A percentile compares a stretch with the other conserved stretches of the same genome.
Evolutionary conservation across 2,888 invertebrate genomes (phyloP).

Genomic region (Congeria kusceri): DNA sequence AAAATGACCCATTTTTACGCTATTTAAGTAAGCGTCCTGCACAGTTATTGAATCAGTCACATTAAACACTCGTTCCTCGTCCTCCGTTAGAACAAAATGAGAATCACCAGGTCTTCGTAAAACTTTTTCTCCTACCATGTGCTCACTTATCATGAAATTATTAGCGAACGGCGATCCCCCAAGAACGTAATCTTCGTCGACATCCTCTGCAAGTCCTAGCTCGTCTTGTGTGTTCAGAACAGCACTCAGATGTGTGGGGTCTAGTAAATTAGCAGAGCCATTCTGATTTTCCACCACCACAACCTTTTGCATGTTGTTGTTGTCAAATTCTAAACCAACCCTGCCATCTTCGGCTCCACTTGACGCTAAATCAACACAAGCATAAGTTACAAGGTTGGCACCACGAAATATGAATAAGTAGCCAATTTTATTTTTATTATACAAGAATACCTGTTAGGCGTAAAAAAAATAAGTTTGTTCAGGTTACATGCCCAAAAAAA

Average conservation of each 20-base stretch:
- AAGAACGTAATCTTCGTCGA: slow-evolving; percentile 22
- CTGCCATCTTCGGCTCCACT: slow-evolving; percentile 10
- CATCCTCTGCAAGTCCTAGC: slow-evolving; percentile 27
- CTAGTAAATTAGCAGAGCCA: slow-evolving; percentile 31
- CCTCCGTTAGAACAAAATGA: slow-evolving; percentile 21
- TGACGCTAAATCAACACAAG: neutral
- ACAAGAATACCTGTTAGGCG: no score
- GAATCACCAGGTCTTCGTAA: slow-evolving; percentile 1
- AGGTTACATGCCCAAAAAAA: no score
- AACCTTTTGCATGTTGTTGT: slow-evolving; percentile 52
- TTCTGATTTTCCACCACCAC: slow-evolving; percentile 50
- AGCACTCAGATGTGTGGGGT: slow-evolving; percentile 50
- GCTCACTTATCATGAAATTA: neutral
- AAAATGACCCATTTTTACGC: slow-evolving; percentile 62
- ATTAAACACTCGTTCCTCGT: slow-evolving; percentile 58
- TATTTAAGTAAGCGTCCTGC: slow-evolving; percentile 61
- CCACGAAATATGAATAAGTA: no score
- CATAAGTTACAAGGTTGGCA: neutral
- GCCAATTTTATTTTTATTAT: no score
- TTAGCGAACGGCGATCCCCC: neutral
- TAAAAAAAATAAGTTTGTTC: no score
- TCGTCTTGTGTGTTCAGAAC: slow-evolving; percentile 40
- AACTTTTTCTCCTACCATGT: slow-evolving; percentile 1
- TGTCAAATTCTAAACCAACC: slow-evolving; percentile 21
- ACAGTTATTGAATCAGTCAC: slow-evolving; percentile 57